phyloP scores from a whole-genome alignment of 2,113 vertebrate species.

The Blennius ocellaris region DNA sequence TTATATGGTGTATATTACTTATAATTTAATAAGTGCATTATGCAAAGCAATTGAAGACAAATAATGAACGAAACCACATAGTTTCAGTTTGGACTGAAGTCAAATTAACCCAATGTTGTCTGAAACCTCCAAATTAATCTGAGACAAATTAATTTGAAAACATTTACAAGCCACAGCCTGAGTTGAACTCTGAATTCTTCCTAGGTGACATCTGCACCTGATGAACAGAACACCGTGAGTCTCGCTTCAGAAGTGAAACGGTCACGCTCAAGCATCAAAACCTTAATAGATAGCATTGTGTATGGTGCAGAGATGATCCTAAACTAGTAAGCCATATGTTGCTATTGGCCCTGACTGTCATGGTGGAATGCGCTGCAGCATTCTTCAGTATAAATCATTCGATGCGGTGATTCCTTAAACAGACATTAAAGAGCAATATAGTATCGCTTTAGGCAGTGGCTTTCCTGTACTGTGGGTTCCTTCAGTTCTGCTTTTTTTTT shows the following conservation, averaged over 20 bases:
- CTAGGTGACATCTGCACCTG: neutral
- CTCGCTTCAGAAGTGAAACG: slow-evolving; percentile 8
- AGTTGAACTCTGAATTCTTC: neutral
- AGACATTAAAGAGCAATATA: slow-evolving; percentile 22
- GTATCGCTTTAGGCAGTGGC: slow-evolving; percentile 2
- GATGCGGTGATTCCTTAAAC: slow-evolving; percentile 23
- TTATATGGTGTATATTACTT: slow-evolving; percentile 3
- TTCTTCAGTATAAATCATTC: slow-evolving; percentile 41
- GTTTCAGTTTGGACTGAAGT: slow-evolving; percentile 10
- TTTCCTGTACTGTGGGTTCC: slow-evolving; percentile 6
- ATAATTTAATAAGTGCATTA: slow-evolving; percentile 33
- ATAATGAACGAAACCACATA: neutral
- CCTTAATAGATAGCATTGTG: neutral
- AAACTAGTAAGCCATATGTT: slow-evolving; percentile 32
- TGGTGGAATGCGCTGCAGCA: slow-evolving; percentile 27
- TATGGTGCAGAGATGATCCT: slow-evolving; percentile 7
- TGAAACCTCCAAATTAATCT: neutral
- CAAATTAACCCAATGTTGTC: too few relatives aligned
- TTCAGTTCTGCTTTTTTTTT: slow-evolving; percentile 6
- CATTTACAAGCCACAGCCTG: neutral
- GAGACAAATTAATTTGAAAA: neutral
- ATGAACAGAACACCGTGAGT: neutral
- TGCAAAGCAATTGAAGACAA: slow-evolving; percentile 13
- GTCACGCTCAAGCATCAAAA: neutral
- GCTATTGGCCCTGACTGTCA: slow-evolving; percentile 9